Evolutionary conservation across 2,113 vertebrate species (phyloP).

Genomic region (Saccopteryx leptura): DNA sequence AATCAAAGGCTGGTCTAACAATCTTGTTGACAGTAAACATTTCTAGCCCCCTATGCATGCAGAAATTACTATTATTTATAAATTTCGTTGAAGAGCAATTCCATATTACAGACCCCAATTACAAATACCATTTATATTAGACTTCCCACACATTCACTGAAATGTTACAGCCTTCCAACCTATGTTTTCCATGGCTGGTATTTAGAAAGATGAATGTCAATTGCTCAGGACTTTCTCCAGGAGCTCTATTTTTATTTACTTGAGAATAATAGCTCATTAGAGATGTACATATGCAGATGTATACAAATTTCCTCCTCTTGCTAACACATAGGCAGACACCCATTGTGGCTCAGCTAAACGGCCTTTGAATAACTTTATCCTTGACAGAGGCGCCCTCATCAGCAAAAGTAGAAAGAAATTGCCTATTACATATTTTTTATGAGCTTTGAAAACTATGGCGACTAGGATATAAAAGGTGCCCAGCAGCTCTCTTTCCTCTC

Average conservation of each 20-base stretch:
- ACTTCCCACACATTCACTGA: background rate
- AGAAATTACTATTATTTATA: conserved; percentile 85
- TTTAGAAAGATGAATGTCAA: conserved; percentile 43
- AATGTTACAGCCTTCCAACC: background rate
- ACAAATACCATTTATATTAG: conserved; percentile 54
- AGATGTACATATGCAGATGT: background rate
- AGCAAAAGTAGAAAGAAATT: background rate
- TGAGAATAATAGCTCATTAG: background rate
- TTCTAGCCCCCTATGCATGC: conserved; percentile 81
- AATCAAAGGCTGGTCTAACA: conserved; percentile 87
- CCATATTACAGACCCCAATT: conserved; percentile 83
- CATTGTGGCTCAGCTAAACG: background rate
- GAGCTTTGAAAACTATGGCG: background rate
- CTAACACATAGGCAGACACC: background rate
- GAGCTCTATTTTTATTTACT: background rate
- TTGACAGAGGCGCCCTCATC: background rate
- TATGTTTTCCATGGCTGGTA: conserved; percentile 33
- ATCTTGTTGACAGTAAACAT: conserved; percentile 86
- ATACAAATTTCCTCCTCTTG: background rate
- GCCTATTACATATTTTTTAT: background rate
- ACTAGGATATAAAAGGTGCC: accelerated
- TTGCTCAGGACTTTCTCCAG: conserved; percentile 23
- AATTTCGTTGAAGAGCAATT: conserved; percentile 76
- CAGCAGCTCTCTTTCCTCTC: background rate
- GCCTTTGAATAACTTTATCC: background rate